These are phyloP conservation scores for Adelges cooleyi DNA, from an alignment of 1,140 invertebrate species.

Conservation along the genomic window DNA sequence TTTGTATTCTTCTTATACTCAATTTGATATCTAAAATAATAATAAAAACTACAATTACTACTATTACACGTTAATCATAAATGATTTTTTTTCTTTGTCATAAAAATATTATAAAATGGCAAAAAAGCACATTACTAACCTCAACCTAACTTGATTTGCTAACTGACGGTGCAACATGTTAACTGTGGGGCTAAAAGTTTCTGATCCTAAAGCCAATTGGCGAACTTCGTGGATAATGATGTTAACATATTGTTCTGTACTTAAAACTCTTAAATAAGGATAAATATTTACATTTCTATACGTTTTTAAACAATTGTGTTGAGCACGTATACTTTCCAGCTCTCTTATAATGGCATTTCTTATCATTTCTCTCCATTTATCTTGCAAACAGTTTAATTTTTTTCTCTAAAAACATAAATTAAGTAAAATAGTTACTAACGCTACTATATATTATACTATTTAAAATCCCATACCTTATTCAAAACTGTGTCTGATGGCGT, in stretches of 20 bases:
- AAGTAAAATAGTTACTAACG: background rate
- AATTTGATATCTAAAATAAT: slow-evolving; percentile 48
- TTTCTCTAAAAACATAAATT: slow-evolving; percentile 39
- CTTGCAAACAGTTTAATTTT: slow-evolving; percentile 48
- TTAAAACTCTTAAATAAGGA: slow-evolving; percentile 60
- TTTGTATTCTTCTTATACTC: slow-evolving; percentile 51
- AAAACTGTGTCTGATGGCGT: slow-evolving; percentile 37
- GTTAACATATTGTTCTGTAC: slow-evolving; percentile 52
- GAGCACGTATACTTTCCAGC: slow-evolving; percentile 46
- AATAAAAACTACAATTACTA: slow-evolving; percentile 12
- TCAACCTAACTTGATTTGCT: slow-evolving; percentile 48
- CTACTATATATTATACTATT: background rate
- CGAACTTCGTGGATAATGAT: slow-evolving; percentile 51
- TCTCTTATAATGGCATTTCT: slow-evolving; percentile 52
- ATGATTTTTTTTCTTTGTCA: too few species aligned
- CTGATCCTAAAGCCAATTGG: slow-evolving; percentile 58
- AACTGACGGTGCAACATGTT: slow-evolving; percentile 52
- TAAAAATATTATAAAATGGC: background rate
- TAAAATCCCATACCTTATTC: slow-evolving; percentile 33
- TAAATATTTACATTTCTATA: slow-evolving; percentile 48
- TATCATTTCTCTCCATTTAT: slow-evolving; percentile 52
- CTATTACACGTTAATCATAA: too few species aligned
- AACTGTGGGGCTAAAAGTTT: slow-evolving; percentile 62
- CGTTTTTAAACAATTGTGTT: slow-evolving; percentile 40
- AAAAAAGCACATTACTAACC: slow-evolving; percentile 27